Conservation (phyloP, 1,140 invertebrate genomes). For the Mercenaria mercenaria region DNA sequence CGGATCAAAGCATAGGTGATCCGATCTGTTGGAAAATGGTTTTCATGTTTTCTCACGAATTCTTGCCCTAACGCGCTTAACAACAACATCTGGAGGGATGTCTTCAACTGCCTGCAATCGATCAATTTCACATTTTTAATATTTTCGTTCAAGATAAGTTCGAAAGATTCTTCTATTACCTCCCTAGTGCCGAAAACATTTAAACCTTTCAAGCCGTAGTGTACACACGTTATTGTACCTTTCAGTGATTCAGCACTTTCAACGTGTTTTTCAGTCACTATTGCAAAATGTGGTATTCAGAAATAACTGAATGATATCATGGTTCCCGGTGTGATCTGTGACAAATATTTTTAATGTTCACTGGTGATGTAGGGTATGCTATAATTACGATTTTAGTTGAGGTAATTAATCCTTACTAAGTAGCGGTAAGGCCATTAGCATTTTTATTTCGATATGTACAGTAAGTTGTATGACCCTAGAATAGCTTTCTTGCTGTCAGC, state of each 20-base stretch:
- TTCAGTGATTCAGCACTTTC: background rate
- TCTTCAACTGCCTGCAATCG: background rate
- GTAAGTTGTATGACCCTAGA: too few relatives aligned
- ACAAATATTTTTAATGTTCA: background rate
- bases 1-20: slow-evolving; percentile 40
- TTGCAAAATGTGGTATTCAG: background rate
- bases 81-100: background rate
- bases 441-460: too few relatives aligned
- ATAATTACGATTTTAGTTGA: too few relatives aligned
- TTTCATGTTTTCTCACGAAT: slow-evolving; percentile 28
- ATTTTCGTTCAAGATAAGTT: background rate
- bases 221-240: background rate
- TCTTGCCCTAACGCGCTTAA: background rate
- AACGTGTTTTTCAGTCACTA: background rate
- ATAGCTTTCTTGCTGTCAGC: too few relatives aligned
- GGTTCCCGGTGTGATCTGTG: background rate
- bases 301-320: background rate
- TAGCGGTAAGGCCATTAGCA: too few relatives aligned
- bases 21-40: background rate
- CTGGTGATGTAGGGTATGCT: too few relatives aligned
- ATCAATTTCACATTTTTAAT: background rate
- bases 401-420: too few relatives aligned
- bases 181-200: background rate
- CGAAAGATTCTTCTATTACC: background rate
- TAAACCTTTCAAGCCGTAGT: background rate